Evolutionary conservation across 1,140 invertebrate genomes (phyloP), one percentile per base, ranked within the genome.

Genomic region (Mycetomoellerius zeteki): DNA sequence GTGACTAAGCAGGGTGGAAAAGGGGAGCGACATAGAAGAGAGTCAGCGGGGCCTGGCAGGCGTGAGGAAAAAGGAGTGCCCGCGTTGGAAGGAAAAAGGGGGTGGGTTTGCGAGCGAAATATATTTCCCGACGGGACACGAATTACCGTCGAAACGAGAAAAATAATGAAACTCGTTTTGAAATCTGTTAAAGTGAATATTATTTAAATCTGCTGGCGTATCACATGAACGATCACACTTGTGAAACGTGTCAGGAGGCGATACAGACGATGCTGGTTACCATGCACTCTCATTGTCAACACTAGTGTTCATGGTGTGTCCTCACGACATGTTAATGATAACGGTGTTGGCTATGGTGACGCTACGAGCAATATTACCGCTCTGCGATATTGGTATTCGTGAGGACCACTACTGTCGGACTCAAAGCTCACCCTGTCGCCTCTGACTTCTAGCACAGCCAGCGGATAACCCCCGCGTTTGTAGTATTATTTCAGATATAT

Each of bases 181-280:
- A 93, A 93, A 92, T 92, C 88, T 89, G 90, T 89, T 91, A 89
- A 91, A 88, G 87, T 77, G 87, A 90, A 92, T 91, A 92, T 93
- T 93, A 92, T 90, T 93, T 92, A 92, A 91, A 93, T 91, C 84
- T 67, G 65, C 52, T 33, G 47, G 16, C 81, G 87, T 91, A 93
- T 91, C 89, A 89, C 85, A 72, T 90, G 89, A 91, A 91, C 81
- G 88, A 93, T 92, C 88, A 91, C 37, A 16, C 64, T 76, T 30
- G 56, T n/a, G 27, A 50, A 47, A 16, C 62, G 76, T 56, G 12
- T 60, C 71, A 67, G 21, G 60, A 71, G 76, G 60, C 43, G 24
- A 24, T 24, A 30, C 43, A 14, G 21, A 27, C 24, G 24, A 16
- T 14, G 30, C 54, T 76, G 58, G 58, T 24, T 80, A 50, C 19